phyloP scores from a whole-genome alignment of 1,140 invertebrate species.

The Drosophila pruinosa region DNA sequence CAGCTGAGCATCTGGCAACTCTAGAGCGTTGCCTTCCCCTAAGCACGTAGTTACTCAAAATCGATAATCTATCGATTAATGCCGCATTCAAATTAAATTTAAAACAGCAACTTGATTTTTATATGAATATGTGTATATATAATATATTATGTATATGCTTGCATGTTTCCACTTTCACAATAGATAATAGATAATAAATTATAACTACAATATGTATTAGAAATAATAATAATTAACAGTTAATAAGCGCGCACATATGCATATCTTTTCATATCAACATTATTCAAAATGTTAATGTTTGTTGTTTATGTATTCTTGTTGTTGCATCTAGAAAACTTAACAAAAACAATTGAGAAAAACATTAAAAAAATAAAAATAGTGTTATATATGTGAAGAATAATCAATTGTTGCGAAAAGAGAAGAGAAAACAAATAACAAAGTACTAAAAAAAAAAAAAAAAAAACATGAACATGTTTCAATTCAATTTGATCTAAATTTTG shows the following conservation, averaged over 20 bases:
- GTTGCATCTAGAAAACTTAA: constrained; percentile 33
- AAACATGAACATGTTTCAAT: constrained; percentile 42
- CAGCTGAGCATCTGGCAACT: constrained; percentile 23
- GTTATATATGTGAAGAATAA: not conserved
- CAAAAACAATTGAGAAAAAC: constrained; percentile 31
- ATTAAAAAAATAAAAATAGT: constrained; percentile 22
- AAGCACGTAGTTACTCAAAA: not conserved
- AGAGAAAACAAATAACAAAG: constrained; percentile 32
- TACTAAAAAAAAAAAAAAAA: constrained; percentile 48
- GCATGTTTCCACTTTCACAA: constrained; percentile 58
- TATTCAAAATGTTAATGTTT: constrained; percentile 17
- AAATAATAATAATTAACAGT: constrained; percentile 72
- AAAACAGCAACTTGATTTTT: not conserved
- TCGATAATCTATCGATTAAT: constrained; percentile 26
- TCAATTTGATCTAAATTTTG: constrained; percentile 42
- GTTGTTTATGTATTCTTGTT: not conserved
- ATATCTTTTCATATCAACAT: constrained; percentile 6
- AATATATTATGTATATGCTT: constrained; percentile 42
- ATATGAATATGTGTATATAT: constrained; percentile 50
- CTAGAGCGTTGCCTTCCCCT: not conserved
- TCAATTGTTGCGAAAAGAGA: not conserved
- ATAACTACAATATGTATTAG: constrained; percentile 59
- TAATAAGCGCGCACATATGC: constrained; percentile 61
- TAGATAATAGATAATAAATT: constrained; percentile 70
- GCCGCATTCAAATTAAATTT: not conserved